A percentile compares a stretch with the other conserved stretches of the same genome.
Evolutionary conservation across 2,888 invertebrate species (phyloP).

Genomic region (Tillus elongatus): DNA sequence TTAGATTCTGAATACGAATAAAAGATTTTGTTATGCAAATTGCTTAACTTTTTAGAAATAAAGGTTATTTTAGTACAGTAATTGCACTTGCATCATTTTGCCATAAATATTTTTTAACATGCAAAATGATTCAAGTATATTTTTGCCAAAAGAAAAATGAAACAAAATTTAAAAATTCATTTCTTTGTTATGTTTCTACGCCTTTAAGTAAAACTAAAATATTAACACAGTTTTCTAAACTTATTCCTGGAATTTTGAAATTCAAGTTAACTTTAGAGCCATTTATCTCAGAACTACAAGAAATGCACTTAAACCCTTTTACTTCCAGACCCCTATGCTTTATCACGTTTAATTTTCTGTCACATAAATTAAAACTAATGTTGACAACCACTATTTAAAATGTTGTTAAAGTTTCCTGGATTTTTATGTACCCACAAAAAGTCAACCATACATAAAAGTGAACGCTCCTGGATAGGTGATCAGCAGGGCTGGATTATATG

Average conservation of each 20-base stretch:
- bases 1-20: constrained; percentile 3
- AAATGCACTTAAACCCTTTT: no score
- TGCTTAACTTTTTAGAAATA: neutral
- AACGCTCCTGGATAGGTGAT: no score
- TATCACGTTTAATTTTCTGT: no score
- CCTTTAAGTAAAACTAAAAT: neutral
- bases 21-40: neutral
- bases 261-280: constrained; percentile 2
- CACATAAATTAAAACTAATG: no score
- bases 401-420: no score
- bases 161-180: neutral
- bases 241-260: constrained; percentile 3
- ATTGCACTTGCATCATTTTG: constrained; percentile 5
- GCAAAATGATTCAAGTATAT: neutral
- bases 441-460: no score
- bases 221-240: neutral
- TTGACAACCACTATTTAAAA: no score
- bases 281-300: constrained; percentile 5
- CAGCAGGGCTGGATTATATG: no score
- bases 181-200: neutral
- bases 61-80: no score
- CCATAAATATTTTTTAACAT: neutral
- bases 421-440: no score
- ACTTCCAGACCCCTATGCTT: no score
- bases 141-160: neutral